Evolutionary conservation across 2,797 vertebrate genomes (phyloP).

Genomic region (Kryptopterus vitreolus): DNA sequence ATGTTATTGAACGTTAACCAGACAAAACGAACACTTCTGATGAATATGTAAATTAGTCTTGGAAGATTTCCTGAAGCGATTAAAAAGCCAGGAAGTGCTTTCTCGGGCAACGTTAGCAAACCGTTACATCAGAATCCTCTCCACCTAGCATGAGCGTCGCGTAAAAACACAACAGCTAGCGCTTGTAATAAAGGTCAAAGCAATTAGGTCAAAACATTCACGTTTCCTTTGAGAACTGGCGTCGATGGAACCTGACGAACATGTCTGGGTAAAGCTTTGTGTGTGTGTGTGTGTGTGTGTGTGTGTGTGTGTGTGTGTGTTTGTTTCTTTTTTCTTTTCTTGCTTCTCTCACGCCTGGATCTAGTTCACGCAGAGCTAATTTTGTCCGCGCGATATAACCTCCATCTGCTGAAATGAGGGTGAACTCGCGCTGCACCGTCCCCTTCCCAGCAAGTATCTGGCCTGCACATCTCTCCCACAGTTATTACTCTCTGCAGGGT

Average conservation of each 20-base stretch:
- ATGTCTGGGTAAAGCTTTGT: neutral
- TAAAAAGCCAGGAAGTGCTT: neutral
- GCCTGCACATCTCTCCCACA: constrained; percentile 59
- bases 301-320: too few relatives aligned
- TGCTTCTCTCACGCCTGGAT: neutral
- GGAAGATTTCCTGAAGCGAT: neutral
- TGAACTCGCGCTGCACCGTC: constrained; percentile 34
- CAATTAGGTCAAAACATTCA: neutral
- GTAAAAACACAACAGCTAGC: neutral
- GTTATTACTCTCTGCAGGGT: constrained; percentile 45
- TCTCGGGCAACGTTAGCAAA: neutral
- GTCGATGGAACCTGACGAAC: neutral
- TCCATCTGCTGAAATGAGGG: constrained; percentile 26
- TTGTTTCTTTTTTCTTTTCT: too few relatives aligned
- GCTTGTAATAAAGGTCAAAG: neutral
- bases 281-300: too few relatives aligned
- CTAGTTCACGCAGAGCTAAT: constrained; percentile 27
- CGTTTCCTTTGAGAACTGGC: neutral
- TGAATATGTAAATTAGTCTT: neutral
- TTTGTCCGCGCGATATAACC: constrained; percentile 1
- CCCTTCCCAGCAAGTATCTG: constrained; percentile 61
- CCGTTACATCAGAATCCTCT: neutral
- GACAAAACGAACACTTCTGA: neutral
- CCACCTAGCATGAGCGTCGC: neutral
- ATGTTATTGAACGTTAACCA: neutral